These are phyloP conservation scores for Antrozous pallidus DNA, from an alignment of 2,797 vertebrate species.

Conservation along the genomic window DNA sequence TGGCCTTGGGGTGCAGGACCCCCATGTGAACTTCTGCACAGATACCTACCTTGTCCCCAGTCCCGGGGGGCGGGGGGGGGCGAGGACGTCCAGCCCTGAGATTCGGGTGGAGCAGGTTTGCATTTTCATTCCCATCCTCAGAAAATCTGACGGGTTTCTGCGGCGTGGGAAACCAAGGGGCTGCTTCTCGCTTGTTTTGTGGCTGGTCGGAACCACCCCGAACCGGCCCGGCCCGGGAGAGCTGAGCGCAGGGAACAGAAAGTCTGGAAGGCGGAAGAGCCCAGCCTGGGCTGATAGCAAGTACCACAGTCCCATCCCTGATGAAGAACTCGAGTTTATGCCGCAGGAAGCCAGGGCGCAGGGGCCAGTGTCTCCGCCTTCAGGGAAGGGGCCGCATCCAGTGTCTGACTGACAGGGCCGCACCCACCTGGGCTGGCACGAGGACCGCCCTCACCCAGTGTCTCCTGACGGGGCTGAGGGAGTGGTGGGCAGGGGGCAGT, in stretches of 20 bases:
- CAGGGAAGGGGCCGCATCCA: neutral
- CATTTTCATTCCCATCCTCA: neutral
- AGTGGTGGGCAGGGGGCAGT: fast-evolving
- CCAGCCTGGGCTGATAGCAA: neutral
- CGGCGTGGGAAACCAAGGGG: neutral
- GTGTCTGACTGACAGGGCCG: neutral
- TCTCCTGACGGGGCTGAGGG: neutral
- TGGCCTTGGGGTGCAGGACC: neutral
- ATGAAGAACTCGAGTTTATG: neutral
- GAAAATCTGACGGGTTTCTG: neutral
- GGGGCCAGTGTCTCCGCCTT: neutral
- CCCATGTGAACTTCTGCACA: neutral
- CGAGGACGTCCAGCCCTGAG: neutral
- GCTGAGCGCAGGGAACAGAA: neutral
- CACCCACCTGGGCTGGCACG: neutral
- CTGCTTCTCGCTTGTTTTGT: neutral
- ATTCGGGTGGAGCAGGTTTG: neutral
- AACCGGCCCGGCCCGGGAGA: neutral
- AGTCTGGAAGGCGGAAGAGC: neutral
- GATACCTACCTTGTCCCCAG: neutral
- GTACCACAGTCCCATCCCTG: neutral
- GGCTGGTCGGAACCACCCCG: neutral
- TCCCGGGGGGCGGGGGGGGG: too few species aligned
- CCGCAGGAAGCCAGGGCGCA: neutral
- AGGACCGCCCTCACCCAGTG: neutral